Conservation (phyloP, 2,113 vertebrate species). For the Callospermophilus lateralis region DNA sequence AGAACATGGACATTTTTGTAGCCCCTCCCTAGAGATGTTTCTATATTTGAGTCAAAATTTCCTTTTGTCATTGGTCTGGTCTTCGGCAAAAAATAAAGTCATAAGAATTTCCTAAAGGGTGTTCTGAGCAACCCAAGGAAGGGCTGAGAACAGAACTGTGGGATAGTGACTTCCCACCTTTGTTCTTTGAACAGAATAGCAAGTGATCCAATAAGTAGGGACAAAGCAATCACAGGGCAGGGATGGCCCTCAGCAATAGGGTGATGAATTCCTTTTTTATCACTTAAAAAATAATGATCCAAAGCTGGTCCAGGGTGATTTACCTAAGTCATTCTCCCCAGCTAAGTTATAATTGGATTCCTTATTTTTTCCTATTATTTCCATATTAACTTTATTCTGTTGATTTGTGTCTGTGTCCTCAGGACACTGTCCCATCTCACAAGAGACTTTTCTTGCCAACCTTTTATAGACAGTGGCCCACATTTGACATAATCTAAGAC, state of each 20-base stretch:
- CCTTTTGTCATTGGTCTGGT: too few species aligned
- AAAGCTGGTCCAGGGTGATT: neutral
- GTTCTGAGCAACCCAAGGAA: constrained; percentile 6
- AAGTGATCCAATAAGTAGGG: neutral
- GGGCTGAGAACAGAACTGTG: neutral
- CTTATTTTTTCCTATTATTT: neutral
- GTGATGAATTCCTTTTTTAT: neutral
- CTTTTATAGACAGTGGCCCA: neutral
- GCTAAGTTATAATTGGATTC: neutral
- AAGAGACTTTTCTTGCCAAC: neutral
- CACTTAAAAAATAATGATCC: neutral
- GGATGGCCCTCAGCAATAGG: neutral
- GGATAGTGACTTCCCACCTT: neutral
- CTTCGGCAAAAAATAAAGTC: constrained; percentile 11
- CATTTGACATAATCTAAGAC: neutral
- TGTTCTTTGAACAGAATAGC: constrained; percentile 18
- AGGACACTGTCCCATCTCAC: neutral
- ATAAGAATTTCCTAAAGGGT: neutral
- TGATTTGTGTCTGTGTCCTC: neutral
- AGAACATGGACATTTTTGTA: neutral
- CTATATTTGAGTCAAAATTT: neutral
- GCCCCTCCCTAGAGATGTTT: neutral
- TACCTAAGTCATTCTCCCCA: neutral
- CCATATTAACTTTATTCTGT: constrained; percentile 32
- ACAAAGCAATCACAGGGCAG: neutral